A percentile compares a stretch with the other conserved stretches of the same genome.
These are phyloP conservation scores for Penaeus japonicus DNA, from an alignment of 1,140 invertebrate species.

Conservation along the genomic window DNA sequence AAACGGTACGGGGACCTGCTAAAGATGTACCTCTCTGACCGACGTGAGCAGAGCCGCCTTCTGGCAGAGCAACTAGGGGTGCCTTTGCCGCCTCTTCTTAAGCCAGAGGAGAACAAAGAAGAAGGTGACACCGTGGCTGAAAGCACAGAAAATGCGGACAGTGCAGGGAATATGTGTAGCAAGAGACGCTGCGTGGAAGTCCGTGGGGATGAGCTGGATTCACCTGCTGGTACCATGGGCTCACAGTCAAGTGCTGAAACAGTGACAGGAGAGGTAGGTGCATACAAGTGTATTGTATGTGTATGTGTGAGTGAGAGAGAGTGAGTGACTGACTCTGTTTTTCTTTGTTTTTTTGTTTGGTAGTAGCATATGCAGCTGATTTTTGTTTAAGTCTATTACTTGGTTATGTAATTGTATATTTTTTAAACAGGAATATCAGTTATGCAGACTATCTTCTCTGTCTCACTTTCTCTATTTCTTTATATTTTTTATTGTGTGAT, in stretches of 20 bases:
- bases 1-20: conserved; percentile 77
- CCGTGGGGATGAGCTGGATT: neutral
- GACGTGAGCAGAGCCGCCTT: conserved; percentile 69
- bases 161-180: neutral
- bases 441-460: too few relatives aligned
- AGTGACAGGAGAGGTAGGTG: conserved; percentile 27
- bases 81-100: conserved; percentile 48
- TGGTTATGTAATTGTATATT: too few relatives aligned
- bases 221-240: conserved; percentile 16
- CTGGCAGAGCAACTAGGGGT: conserved; percentile 64
- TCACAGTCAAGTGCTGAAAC: conserved; percentile 39
- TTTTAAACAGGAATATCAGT: too few relatives aligned
- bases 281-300: neutral
- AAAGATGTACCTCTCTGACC: conserved; percentile 76
- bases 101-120: neutral
- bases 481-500: too few relatives aligned
- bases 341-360: too few relatives aligned
- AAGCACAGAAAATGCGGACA: neutral
- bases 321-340: too few relatives aligned
- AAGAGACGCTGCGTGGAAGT: neutral
- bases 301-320: too few relatives aligned
- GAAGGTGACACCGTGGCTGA: neutral
- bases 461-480: too few relatives aligned
- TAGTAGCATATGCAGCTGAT: too few relatives aligned
- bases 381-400: too few relatives aligned